Percentiles rank a stretch among this genome's conserved stretches.
Conservation (phyloP, 2,797 vertebrate species). For the Momotus momota region DNA sequence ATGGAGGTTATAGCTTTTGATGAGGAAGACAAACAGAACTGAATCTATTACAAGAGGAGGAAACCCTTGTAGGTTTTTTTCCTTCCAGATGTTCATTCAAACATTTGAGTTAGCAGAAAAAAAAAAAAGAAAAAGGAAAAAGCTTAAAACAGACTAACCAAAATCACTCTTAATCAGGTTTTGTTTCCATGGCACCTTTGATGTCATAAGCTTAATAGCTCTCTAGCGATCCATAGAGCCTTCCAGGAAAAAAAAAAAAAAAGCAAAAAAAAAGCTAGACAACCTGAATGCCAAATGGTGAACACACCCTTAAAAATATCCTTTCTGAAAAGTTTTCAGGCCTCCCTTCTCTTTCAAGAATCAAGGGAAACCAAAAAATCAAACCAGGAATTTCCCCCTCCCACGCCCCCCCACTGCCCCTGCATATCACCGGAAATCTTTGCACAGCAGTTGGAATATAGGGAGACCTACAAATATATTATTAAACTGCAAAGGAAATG, state of each 20-base stretch:
- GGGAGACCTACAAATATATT: conserved; percentile 1
- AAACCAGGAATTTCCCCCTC: background rate
- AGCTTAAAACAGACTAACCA: conserved; percentile 36
- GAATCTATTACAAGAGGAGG: background rate
- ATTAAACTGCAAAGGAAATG: conserved; percentile 46
- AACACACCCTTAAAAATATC: conserved; percentile 9
- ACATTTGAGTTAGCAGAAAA: background rate
- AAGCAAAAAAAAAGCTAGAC: background rate
- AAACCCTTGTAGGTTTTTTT: background rate
- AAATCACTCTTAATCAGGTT: conserved; percentile 70
- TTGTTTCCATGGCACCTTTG: conserved; percentile 71
- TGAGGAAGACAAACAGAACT: background rate
- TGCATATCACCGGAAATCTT: background rate
- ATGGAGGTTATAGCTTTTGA: background rate
- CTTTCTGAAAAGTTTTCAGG: conserved; percentile 16
- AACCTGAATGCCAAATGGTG: conserved; percentile 32
- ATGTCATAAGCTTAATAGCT: conserved; percentile 64
- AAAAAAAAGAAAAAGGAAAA: background rate
- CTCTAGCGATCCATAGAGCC: conserved; percentile 41
- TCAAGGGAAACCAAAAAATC: background rate
- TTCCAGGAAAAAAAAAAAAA: conserved; percentile 28
- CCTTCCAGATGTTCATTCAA: conserved; percentile 35
- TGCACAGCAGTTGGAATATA: background rate
- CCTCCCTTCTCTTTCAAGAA: background rate
- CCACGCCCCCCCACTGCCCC: background rate